phyloP scores from a whole-genome alignment of 2,797 vertebrate genomes.

The Epinephelus malabaricus region DNA sequence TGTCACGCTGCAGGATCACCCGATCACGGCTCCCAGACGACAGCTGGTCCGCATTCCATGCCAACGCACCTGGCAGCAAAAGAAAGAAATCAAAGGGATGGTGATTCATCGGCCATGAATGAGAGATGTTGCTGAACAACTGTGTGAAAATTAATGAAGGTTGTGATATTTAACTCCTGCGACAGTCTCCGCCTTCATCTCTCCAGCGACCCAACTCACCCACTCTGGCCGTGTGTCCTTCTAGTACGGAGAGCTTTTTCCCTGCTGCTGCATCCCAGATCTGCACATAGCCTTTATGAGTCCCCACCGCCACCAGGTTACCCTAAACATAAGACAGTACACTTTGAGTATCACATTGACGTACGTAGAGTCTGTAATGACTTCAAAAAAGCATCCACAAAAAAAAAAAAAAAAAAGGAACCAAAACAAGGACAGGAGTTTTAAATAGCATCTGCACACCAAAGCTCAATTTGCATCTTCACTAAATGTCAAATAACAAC shows the following conservation, averaged over 20 bases:
- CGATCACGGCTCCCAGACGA: constrained; percentile 97
- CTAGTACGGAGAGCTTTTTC: constrained; percentile 95
- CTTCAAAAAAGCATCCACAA: neutral
- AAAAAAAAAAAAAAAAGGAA: neutral
- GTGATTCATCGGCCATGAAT: constrained; percentile 22
- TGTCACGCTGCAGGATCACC: constrained; percentile 97
- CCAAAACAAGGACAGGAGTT: neutral
- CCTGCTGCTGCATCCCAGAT: constrained; percentile 99
- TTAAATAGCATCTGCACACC: neutral
- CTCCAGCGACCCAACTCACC: constrained; percentile 87
- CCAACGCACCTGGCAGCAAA: constrained; percentile 90
- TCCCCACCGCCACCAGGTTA: constrained; percentile 89
- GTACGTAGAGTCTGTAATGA: neutral
- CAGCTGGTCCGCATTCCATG: constrained; percentile 98
- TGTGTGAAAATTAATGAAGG: constrained; percentile 3
- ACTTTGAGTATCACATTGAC: neutral
- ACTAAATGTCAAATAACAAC: neutral
- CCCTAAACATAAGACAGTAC: constrained; percentile 75
- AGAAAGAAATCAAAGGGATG: neutral
- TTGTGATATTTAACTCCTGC: constrained; percentile 8
- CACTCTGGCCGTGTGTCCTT: constrained; percentile 97
- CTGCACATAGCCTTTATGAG: constrained; percentile 90
- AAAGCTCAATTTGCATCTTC: constrained; percentile 11
- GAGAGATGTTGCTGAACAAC: constrained; percentile 27
- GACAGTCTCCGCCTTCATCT: neutral